Conservation (phyloP, 2,797 vertebrate species). For the Paratrypauchen microcephalus region DNA sequence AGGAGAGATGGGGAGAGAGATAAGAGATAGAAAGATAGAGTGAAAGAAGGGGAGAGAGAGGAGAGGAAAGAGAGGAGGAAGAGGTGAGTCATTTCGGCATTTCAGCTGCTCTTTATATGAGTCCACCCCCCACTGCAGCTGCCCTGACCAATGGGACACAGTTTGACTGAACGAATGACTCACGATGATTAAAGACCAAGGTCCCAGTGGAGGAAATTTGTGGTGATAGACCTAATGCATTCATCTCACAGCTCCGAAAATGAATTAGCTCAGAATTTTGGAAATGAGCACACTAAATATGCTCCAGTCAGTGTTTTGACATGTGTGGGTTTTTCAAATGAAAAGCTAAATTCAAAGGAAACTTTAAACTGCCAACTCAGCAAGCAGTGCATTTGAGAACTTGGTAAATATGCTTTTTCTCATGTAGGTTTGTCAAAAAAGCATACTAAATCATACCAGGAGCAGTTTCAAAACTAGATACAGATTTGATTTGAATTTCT, state of each 20-base stretch:
- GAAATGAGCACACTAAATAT: background rate
- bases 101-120: conserved; percentile 66
- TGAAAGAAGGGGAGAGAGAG: no score
- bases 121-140: conserved; percentile 35
- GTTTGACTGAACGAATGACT: conserved; percentile 38
- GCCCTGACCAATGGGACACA: conserved; percentile 33
- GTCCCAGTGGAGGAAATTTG: conserved; percentile 19
- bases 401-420: background rate
- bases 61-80: conserved; percentile 29
- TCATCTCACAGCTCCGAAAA: conserved; percentile 22
- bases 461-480: no score
- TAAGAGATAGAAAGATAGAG: no score
- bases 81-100: conserved; percentile 65
- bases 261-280: conserved; percentile 16
- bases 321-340: background rate
- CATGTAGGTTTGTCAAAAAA: no score
- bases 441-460: no score
- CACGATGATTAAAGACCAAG: conserved; percentile 46
- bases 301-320: background rate
- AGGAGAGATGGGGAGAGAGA: no score
- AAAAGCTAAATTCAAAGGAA: background rate
- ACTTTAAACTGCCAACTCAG: background rate
- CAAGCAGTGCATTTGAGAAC: background rate
- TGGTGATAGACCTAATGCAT: conserved; percentile 22
- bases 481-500: no score